Evolutionary conservation across 1,140 invertebrate species (phyloP), one percentile per base, ranked within the genome.

Genomic region (Mya arenaria): DNA sequence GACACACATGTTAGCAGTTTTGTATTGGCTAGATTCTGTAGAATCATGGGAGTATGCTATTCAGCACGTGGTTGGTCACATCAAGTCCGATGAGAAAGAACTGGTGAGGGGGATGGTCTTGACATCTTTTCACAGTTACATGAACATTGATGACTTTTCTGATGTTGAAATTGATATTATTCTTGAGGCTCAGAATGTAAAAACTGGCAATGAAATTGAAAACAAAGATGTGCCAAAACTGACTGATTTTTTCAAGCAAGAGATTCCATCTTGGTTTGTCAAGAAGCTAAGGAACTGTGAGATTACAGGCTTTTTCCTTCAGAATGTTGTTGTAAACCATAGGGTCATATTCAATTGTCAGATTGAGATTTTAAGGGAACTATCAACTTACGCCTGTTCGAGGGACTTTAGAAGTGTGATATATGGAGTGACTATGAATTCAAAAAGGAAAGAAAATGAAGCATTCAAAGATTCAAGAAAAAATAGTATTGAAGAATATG

Each of bases 1-100:
- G 78, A 90, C 94, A 79, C 92, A 92, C 87, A 96, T 98, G 84
- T 92, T 95, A 74, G 94, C 94, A 23, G 92, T 96, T 2, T 93
- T 98, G 0, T 92, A 94, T 41, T 98, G 97, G 97, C 85, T 98
- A 0, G 94, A 95, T 88, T 94, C 96, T 87, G 95, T 84, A 15
- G 74, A 94, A n/a, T 84, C 66, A 15, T 91, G 96, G 17, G 94
- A 96, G 36, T 94, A 94, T 23, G 96, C 96, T 0, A 92, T 97
- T 39, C 84, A 91, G n/a, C 95, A 95, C 69, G 89, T 94, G 79
- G 36, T 92, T 32, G 62, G 41, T 19, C 86, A 81, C 72, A 78
- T 90, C 23, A 87, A 89, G 34, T 85, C 86, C 37, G 74, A 86
- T 30, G 84, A 85, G 23, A 79, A 87, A 75, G 68, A 89, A 0